Percentiles rank a stretch among this genome's conserved stretches.
These are phyloP conservation scores for Ceriagrion tenellum DNA, from an alignment of 2,888 invertebrate species.

Conservation along the genomic window DNA sequence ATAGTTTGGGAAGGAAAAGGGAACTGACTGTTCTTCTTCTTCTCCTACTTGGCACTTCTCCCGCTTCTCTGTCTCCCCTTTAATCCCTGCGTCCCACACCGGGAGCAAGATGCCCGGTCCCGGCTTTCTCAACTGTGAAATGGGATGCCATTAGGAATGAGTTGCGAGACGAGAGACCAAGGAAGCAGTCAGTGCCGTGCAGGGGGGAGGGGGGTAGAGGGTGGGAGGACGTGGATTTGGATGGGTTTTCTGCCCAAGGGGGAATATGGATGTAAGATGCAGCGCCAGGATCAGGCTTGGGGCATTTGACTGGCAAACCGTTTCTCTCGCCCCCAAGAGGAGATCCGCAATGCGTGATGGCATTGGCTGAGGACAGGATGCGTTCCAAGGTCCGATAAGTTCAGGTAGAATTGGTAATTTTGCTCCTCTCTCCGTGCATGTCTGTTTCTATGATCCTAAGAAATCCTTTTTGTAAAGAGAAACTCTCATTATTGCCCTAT, in stretches of 20 bases:
- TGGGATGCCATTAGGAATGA: conserved; percentile 68
- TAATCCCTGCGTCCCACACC: neutral
- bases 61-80: neutral
- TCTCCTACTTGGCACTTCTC: neutral
- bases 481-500: no score
- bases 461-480: no score
- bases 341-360: no score
- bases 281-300: neutral
- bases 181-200: neutral
- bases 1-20: neutral
- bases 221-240: neutral
- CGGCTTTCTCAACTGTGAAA: conserved; percentile 47
- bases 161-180: conserved; percentile 33
- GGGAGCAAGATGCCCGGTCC: neutral
- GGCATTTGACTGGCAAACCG: no score
- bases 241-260: neutral
- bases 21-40: neutral
- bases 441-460: no score
- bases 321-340: no score
- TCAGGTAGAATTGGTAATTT: no score
- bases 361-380: no score
- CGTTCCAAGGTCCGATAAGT: no score
- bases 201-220: neutral
- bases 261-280: neutral
- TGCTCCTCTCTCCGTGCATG: no score